These are phyloP conservation scores for Bubo bubo DNA, from an alignment of 2,113 vertebrate genomes.

Conservation along the genomic window DNA sequence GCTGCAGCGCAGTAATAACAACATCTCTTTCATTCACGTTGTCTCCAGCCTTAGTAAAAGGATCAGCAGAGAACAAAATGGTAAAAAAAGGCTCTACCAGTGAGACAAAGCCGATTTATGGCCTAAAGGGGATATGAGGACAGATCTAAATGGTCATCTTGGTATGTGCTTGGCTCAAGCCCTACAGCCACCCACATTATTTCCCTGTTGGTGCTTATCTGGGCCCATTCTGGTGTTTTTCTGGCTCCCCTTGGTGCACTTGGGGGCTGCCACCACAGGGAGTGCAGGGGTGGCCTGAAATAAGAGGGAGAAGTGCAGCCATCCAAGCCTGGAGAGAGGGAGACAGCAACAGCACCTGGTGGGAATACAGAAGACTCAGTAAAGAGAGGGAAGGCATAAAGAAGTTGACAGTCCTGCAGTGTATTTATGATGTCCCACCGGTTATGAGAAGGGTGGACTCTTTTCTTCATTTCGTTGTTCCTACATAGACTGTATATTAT, in stretches of 20 bases:
- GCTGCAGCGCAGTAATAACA: neutral
- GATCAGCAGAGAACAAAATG: neutral
- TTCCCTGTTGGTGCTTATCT: neutral
- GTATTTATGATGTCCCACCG: neutral
- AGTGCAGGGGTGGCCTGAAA: neutral
- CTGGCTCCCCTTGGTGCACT: neutral
- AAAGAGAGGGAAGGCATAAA: neutral
- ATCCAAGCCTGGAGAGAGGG: neutral
- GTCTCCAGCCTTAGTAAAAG: neutral
- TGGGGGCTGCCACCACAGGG: neutral
- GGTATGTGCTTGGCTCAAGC: neutral
- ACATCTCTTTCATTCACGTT: neutral
- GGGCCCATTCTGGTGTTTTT: neutral
- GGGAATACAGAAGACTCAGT: neutral
- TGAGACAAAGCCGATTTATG: neutral
- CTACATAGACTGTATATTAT: neutral
- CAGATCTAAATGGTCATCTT: neutral
- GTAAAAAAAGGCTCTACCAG: neutral
- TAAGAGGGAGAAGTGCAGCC: neutral
- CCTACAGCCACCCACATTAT: neutral
- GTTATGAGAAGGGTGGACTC: neutral
- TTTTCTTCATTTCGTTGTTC: neutral
- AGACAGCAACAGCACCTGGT: neutral
- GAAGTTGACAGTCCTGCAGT: rapidly evolving
- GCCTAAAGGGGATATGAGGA: neutral